Conservation (phyloP, 2,888 invertebrate species). For the Pseudococcus longispinus region DNA sequence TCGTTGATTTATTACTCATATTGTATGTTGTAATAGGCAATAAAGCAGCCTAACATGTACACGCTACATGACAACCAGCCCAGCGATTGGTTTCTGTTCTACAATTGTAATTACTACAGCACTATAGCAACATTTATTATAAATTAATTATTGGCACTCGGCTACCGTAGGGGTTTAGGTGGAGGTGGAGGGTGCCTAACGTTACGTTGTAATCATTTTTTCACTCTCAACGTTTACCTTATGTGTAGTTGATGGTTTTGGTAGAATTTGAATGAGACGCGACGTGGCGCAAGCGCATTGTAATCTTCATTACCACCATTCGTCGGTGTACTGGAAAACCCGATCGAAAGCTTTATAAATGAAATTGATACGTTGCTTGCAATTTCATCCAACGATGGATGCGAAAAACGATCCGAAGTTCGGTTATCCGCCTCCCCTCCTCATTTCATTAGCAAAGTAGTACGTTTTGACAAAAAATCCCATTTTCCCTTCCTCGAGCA, state of each 20-base stretch:
- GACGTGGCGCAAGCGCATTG: background rate
- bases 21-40: background rate
- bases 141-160: background rate
- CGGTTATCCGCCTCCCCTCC: too few relatives aligned
- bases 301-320: background rate
- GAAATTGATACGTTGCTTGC: background rate
- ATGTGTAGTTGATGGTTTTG: background rate
- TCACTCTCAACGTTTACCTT: background rate
- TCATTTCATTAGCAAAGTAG: too few relatives aligned
- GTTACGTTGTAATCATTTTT: background rate
- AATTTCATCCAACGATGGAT: background rate
- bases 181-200: background rate
- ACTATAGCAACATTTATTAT: background rate
- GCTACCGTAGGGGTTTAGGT: background rate
- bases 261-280: background rate
- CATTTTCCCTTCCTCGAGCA: background rate
- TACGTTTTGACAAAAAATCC: too few relatives aligned
- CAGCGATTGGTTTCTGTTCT: background rate
- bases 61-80: background rate
- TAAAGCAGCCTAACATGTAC: background rate
- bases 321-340: background rate
- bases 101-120: background rate
- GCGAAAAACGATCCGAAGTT: background rate
- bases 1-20: background rate
- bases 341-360: background rate